Percentiles rank a stretch among this genome's conserved stretches.
These are phyloP conservation scores for Orthosia gracilis DNA, from an alignment of 2,888 invertebrate genomes.

Conservation along the genomic window DNA sequence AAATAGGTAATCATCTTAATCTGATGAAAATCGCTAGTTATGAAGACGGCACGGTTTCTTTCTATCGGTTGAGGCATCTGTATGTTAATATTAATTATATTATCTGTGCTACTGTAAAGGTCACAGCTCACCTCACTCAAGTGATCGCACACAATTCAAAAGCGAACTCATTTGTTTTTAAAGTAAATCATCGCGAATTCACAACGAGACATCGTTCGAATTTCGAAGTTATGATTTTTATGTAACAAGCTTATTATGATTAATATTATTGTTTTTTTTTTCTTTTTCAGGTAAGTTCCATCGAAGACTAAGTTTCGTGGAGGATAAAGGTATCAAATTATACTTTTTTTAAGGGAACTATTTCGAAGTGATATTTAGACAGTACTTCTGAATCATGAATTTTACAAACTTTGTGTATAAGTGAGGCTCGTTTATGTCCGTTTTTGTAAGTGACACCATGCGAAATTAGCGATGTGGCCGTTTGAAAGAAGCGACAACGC, in stretches of 20 bases:
- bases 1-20: too few relatives aligned
- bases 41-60: too few relatives aligned
- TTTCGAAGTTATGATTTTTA: neutral
- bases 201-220: neutral
- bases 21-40: too few relatives aligned
- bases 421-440: too few relatives aligned
- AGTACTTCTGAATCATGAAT: neutral
- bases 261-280: neutral
- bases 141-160: neutral
- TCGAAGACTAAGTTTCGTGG: neutral
- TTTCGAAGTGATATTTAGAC: neutral
- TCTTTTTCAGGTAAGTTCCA: conserved; percentile 40
- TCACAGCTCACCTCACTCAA: neutral
- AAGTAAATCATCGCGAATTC: neutral
- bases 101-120: too few relatives aligned
- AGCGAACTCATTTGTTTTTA: neutral
- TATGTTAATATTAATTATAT: too few relatives aligned
- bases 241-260: too few relatives aligned
- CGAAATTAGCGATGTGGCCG: too few relatives aligned
- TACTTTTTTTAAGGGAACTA: neutral
- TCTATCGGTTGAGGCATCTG: too few relatives aligned
- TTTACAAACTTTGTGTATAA: neutral
- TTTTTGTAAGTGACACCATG: too few relatives aligned
- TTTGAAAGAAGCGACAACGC: too few relatives aligned
- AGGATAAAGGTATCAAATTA: conserved; percentile 8